Percentiles rank a stretch among this genome's conserved stretches.
These are phyloP conservation scores for Paralichthys olivaceus DNA, from an alignment of 2,113 vertebrate genomes.

Conservation along the genomic window DNA sequence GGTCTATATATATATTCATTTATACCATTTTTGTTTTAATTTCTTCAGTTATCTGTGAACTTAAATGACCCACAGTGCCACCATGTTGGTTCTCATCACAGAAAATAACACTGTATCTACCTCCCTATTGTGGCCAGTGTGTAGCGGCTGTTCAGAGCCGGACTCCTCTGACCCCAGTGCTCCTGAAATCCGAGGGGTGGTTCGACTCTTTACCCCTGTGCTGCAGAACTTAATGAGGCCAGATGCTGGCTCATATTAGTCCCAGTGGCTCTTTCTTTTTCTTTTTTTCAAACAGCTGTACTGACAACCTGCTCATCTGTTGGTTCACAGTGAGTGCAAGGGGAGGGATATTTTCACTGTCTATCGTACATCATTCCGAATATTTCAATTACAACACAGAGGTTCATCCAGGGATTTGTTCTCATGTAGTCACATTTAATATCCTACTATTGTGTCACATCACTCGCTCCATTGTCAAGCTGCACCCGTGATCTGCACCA, in stretches of 20 bases:
- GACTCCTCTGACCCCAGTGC: conserved; percentile 26
- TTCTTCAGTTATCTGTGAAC: not conserved
- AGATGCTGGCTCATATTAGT: conserved; percentile 29
- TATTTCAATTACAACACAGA: conserved; percentile 3
- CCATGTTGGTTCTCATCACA: not conserved
- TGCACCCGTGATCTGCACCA: not conserved
- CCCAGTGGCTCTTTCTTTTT: not conserved
- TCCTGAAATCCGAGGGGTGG: conserved; percentile 17
- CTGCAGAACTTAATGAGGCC: conserved; percentile 29
- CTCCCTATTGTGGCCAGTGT: not conserved
- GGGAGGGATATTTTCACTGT: not conserved
- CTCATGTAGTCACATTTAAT: not conserved
- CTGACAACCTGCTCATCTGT: conserved; percentile 22
- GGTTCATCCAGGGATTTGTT: not conserved
- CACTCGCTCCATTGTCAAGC: not conserved
- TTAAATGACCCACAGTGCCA: not conserved
- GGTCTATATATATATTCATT: not conserved
- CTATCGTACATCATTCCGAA: conserved; percentile 2
- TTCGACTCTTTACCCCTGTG: conserved; percentile 16
- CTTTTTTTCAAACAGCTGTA: conserved; percentile 27
- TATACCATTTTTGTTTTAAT: not conserved
- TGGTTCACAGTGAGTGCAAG: not conserved
- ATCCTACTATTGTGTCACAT: not conserved
- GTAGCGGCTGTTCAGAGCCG: conserved; percentile 5
- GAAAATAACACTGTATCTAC: not conserved